phyloP scores from a whole-genome alignment of 2,888 invertebrate genomes.

The Napeogenes inachia region DNA sequence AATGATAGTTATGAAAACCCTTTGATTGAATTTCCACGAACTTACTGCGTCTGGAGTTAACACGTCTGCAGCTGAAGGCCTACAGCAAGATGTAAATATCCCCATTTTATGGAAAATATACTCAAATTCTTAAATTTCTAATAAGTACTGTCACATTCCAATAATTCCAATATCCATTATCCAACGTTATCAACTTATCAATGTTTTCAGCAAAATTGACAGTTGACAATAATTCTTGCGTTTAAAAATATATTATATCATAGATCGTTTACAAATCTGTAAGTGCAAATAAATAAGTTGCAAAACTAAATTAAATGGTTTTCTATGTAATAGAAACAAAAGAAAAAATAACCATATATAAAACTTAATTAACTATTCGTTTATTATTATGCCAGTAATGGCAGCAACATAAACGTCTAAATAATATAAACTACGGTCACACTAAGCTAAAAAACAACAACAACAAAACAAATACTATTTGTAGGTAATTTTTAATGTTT shows the following conservation, averaged over 20 bases:
- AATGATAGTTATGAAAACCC: background rate
- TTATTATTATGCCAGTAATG: background rate
- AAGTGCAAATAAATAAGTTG: slow-evolving; percentile 9
- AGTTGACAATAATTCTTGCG: slow-evolving; percentile 18
- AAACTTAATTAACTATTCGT: no score
- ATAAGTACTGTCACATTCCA: slow-evolving; percentile 19
- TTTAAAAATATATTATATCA: slow-evolving; percentile 22
- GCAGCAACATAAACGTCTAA: slow-evolving; percentile 1
- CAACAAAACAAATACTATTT: background rate
- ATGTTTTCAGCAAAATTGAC: slow-evolving; percentile 25
- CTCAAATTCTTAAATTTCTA: slow-evolving; percentile 18
- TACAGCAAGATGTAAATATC: slow-evolving; percentile 74
- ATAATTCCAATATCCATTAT: background rate
- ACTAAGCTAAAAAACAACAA: background rate
- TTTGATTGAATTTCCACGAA: slow-evolving; percentile 26
- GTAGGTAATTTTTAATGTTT: no score
- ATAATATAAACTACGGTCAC: slow-evolving; percentile 2
- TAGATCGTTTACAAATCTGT: slow-evolving; percentile 16
- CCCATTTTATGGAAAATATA: slow-evolving; percentile 56
- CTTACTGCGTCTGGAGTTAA: slow-evolving; percentile 78
- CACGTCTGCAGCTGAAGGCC: slow-evolving; percentile 74
- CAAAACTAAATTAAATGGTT: background rate
- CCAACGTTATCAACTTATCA: slow-evolving; percentile 17
- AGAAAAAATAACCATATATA: no score
- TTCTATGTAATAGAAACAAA: background rate